Base-by-base conservation (phyloP, 2,113 vertebrate genomes). In the Pterocles burchelli region DNA sequence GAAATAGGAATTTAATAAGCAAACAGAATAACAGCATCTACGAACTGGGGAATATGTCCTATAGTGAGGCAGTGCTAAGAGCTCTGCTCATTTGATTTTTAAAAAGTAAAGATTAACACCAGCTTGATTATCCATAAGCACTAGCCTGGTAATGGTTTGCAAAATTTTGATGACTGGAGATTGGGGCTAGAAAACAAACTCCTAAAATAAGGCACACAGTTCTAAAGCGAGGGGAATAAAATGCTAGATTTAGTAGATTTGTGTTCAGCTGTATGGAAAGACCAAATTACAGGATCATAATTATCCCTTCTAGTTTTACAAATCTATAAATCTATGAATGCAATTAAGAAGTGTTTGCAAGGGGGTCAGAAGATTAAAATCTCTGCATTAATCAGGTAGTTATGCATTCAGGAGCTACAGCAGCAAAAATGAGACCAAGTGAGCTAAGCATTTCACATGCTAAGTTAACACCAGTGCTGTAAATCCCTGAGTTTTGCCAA, bases 311-410 rank as follows among this genome's bases (percentile, higher is more conserved):
- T 84, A 71, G 55, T 88, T 77, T 65, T 84, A 84, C 57, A 93
- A 89, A 93, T 86, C 62, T 67, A 41, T 68, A 80, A 76, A 87
- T 62, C 67, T 82, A 45, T 62, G 55, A 93, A 74, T 81, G 79
- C 65, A 94, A 90, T 94, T 88, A 96, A 34, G 62, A 76, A 63
- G 41, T 63, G 59, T 71, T 88, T 93, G 88, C 66, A 95, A 84
- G 36, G 38, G 57, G 41, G 65, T 85, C 57, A 70, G 68, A 88
- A 95, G 90, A 91, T 84, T 29, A 93, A 79, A 93, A 85, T 55
- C 90, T 80, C 51, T 67, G 68, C 88, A 86, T 74, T 90, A 93
- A 96, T 91, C 90, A 93, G 49, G 76, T 49, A 70, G 25, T 68
- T 85, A 58, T 19, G 59, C 22, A 79, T 71, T 83, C 88, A 91